These are phyloP conservation scores for Gasterosteus nipponicus DNA, from an alignment of 2,113 vertebrate species.

Conservation along the genomic window DNA sequence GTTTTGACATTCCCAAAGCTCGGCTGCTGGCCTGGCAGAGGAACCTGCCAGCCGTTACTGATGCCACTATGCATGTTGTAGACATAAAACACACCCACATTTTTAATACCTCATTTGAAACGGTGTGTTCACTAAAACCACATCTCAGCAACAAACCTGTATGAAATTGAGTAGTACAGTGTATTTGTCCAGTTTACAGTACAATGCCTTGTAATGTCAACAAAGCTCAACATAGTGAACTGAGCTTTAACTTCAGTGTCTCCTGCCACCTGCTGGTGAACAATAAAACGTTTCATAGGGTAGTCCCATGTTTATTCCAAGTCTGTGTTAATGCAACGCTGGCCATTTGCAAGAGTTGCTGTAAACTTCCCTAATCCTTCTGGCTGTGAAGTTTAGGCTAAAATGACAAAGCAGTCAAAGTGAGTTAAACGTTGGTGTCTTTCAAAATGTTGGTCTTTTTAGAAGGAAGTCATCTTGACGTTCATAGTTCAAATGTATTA, in stretches of 20 bases:
- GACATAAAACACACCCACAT: constrained; percentile 2
- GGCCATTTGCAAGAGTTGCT: not conserved
- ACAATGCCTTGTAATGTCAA: not conserved
- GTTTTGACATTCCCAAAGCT: constrained; percentile 70
- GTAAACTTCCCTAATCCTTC: not conserved
- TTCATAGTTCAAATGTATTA: not conserved
- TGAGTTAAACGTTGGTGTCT: not conserved
- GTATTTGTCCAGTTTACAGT: not conserved
- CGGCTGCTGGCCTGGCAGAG: constrained; percentile 61
- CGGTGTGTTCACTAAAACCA: not conserved
- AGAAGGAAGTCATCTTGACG: too few species aligned
- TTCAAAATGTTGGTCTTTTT: not conserved
- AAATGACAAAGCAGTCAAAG: not conserved
- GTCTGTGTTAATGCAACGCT: not conserved
- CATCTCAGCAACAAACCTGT: not conserved
- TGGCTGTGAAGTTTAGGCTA: not conserved
- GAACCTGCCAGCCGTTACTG: constrained; percentile 42
- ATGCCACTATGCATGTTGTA: constrained; percentile 30
- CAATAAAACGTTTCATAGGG: not conserved
- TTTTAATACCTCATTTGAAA: constrained; percentile 12
- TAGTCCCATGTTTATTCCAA: not conserved
- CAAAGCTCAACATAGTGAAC: constrained; percentile 18
- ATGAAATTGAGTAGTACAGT: not conserved
- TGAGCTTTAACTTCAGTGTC: constrained; percentile 34
- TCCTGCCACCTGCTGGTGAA: constrained; percentile 77